A percentile compares a stretch with the other conserved stretches of the same genome.
Evolutionary conservation across 1,140 invertebrate genomes (phyloP).

Genomic region (Streblospio benedicti): DNA sequence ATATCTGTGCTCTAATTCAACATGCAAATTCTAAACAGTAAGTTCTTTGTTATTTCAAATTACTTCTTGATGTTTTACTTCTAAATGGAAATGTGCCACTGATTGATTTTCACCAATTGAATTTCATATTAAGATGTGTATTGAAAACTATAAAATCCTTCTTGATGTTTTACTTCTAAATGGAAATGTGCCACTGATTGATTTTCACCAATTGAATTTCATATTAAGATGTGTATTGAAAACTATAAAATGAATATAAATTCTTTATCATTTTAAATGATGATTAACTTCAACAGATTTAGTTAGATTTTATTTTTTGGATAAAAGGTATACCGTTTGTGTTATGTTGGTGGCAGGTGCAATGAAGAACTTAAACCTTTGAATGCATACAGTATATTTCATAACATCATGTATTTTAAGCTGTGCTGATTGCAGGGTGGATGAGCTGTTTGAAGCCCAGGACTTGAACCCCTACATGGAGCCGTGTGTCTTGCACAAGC

Average conservation of each 20-base stretch:
- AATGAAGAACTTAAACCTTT: neutral
- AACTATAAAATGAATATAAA: neutral
- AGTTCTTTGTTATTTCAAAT: too few species aligned
- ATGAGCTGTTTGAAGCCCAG: neutral
- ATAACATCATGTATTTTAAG: too few species aligned
- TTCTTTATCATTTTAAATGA: neutral
- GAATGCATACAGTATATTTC: too few species aligned
- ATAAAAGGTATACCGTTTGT: neutral
- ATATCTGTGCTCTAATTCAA: too few species aligned
- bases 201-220: neutral
- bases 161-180: neutral
- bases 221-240: neutral
- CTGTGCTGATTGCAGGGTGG: neutral
- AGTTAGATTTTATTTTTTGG: neutral
- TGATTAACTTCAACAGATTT: neutral
- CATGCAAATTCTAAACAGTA: too few species aligned
- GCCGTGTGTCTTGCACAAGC: neutral
- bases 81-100: neutral
- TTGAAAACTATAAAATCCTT: neutral
- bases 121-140: neutral
- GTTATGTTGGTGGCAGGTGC: neutral
- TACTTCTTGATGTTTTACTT: neutral
- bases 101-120: neutral
- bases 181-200: neutral
- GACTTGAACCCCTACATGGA: neutral